Conservation (phyloP, 2,888 invertebrate species). For the Minunthozetes semirufus region DNA sequence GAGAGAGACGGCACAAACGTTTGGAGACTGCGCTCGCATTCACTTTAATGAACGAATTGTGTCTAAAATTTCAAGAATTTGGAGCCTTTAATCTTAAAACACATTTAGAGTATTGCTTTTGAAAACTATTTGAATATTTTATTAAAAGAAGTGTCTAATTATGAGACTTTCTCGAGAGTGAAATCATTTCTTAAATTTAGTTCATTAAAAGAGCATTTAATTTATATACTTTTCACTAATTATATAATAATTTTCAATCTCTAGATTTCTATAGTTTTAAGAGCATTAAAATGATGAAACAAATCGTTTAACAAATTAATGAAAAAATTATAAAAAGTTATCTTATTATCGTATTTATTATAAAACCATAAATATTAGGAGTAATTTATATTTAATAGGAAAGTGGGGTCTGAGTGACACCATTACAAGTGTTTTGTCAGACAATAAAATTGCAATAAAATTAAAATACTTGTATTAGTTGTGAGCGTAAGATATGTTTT, state of each 20-base stretch:
- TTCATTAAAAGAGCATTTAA: not conserved
- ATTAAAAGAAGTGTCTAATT: not conserved
- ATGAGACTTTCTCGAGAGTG: not conserved
- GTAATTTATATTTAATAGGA: not conserved
- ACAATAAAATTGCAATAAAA: constrained; percentile 11
- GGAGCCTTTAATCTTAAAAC: not conserved
- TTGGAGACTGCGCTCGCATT: not conserved
- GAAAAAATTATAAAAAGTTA: not conserved
- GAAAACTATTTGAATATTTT: not conserved
- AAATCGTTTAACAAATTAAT: not conserved
- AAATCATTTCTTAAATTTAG: not conserved
- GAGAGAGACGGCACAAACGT: not conserved
- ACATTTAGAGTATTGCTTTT: not conserved
- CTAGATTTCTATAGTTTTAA: not conserved
- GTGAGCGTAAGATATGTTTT: not conserved
- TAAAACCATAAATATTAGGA: not conserved
- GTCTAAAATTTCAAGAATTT: not conserved
- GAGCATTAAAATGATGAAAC: not conserved
- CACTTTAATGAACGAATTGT: not conserved
- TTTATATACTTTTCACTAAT: too few relatives aligned
- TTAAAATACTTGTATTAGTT: not conserved
- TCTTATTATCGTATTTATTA: not conserved
- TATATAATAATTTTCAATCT: not conserved
- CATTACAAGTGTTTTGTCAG: not conserved
- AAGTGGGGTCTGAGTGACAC: not conserved